These are phyloP conservation scores for Drosophila crucigera DNA, from an alignment of 2,888 invertebrate species.

Conservation along the genomic window DNA sequence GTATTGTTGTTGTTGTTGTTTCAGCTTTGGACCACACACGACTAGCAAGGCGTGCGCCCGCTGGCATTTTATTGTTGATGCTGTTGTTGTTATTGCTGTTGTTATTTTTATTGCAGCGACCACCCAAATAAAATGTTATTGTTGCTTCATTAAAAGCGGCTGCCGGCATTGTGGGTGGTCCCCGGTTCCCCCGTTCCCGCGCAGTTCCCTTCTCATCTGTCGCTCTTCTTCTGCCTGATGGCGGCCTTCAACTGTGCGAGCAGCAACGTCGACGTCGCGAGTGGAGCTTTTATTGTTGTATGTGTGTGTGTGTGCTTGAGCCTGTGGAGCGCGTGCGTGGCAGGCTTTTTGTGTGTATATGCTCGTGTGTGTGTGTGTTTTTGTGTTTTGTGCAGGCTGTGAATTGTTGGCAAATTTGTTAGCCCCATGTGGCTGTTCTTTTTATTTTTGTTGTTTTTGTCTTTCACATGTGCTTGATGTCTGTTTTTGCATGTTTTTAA, in stretches of 20 bases:
- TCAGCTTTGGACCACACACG: constrained; percentile 63
- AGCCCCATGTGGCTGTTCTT: constrained; percentile 56
- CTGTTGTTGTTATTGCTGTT: constrained; percentile 38
- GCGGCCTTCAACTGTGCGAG: constrained; percentile 68
- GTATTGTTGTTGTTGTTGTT: constrained; percentile 31
- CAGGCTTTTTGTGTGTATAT: constrained; percentile 12
- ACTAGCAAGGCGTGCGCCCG: constrained; percentile 41
- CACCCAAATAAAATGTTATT: constrained; percentile 70
- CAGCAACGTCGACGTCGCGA: constrained; percentile 45
- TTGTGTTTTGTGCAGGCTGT: constrained; percentile 56
- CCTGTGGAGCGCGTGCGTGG: constrained; percentile 13
- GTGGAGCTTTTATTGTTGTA: constrained; percentile 59
- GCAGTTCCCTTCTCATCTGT: not conserved
- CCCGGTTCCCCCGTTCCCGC: constrained; percentile 25
- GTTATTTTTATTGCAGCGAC: constrained; percentile 62
- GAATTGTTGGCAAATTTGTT: constrained; percentile 79
- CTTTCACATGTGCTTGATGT: constrained; percentile 64
- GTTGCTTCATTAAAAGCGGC: constrained; percentile 74
- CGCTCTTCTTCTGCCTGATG: constrained; percentile 39
- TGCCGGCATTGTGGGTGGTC: constrained; percentile 76
- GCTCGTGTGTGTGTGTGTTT: constrained; percentile 21
- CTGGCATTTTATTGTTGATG: constrained; percentile 49
- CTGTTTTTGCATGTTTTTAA: constrained; percentile 77
- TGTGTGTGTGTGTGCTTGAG: constrained; percentile 8
- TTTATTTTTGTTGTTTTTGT: constrained; percentile 38